A percentile compares a stretch with the other conserved stretches of the same genome.
Conservation (phyloP, 64 coral and sea anemone genomes). For the Actinia tenebrosa region DNA sequence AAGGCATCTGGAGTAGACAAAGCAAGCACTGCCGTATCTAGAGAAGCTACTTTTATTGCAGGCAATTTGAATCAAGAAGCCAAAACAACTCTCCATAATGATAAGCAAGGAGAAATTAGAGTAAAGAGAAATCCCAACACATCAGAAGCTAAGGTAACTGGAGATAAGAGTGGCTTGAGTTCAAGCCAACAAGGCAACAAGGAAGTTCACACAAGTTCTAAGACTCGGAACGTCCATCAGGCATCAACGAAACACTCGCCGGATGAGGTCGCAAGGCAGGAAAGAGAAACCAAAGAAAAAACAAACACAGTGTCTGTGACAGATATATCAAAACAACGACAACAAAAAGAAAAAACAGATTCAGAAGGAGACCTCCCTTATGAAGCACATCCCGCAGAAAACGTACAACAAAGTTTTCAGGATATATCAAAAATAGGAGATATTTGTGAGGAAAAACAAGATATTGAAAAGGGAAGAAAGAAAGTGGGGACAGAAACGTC, state of each 20-base stretch:
- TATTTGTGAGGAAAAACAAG: conserved; percentile 24
- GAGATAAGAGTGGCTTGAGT: not conserved
- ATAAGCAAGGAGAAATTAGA: not conserved
- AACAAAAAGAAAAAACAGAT: not conserved
- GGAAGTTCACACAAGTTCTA: not conserved
- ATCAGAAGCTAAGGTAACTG: not conserved
- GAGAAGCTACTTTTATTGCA: conserved; percentile 3
- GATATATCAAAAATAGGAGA: conserved; percentile 2
- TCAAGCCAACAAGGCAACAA: not conserved
- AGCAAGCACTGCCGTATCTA: not conserved
- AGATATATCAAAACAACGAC: not conserved
- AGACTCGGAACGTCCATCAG: not conserved
- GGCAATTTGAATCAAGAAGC: conserved; percentile 2
- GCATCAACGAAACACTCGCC: not conserved
- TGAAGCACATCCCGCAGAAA: not conserved
- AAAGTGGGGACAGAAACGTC: not conserved
- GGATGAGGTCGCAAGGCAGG: not conserved
- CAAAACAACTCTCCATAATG: not conserved
- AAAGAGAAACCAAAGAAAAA: not conserved
- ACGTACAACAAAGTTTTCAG: not conserved
- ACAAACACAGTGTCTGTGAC: not conserved
- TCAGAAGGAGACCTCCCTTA: not conserved
- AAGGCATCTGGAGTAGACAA: not conserved
- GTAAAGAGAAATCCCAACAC: not conserved
- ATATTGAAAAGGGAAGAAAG: not conserved